These are phyloP conservation scores for Trissolcus basalis DNA, from an alignment of 1,140 invertebrate species.

Conservation along the genomic window DNA sequence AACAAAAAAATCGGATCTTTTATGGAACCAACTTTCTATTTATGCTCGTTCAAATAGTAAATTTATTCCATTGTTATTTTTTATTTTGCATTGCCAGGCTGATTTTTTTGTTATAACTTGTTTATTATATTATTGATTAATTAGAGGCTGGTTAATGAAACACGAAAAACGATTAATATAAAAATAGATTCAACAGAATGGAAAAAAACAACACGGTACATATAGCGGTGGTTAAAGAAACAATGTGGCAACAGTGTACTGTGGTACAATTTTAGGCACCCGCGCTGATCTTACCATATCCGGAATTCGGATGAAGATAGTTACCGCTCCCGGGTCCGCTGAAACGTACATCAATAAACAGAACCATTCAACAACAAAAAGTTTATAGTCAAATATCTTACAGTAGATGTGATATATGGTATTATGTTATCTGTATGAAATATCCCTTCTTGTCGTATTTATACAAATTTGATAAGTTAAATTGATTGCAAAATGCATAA, in stretches of 20 bases:
- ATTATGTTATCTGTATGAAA: too few species aligned
- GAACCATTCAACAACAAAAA: slow-evolving; percentile 60
- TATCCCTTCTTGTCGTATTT: too few species aligned
- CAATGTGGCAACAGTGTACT: slow-evolving; percentile 8
- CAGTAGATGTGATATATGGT: too few species aligned
- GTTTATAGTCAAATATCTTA: slow-evolving; percentile 23
- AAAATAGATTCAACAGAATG: background rate
- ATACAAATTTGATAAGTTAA: too few species aligned
- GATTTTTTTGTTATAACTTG: background rate
- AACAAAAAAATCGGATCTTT: too few species aligned
- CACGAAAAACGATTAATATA: background rate
- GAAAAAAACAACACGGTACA: slow-evolving; percentile 11
- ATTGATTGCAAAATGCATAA: too few species aligned
- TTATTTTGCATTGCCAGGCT: background rate
- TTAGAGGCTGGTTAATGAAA: slow-evolving; percentile 3
- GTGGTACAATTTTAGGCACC: slow-evolving; percentile 45
- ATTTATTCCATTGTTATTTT: too few species aligned
- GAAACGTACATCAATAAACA: slow-evolving; percentile 76
- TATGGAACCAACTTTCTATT: too few species aligned
- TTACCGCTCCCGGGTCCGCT: slow-evolving; percentile 77
- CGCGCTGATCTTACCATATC: slow-evolving; percentile 75
- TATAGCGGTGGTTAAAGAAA: slow-evolving; percentile 40
- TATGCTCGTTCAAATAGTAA: too few species aligned
- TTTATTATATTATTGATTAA: background rate
- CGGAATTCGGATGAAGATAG: slow-evolving; percentile 76